Evolutionary conservation across 2,888 invertebrate species (phyloP).

Genomic region (Caenorhabditis sp.): DNA sequence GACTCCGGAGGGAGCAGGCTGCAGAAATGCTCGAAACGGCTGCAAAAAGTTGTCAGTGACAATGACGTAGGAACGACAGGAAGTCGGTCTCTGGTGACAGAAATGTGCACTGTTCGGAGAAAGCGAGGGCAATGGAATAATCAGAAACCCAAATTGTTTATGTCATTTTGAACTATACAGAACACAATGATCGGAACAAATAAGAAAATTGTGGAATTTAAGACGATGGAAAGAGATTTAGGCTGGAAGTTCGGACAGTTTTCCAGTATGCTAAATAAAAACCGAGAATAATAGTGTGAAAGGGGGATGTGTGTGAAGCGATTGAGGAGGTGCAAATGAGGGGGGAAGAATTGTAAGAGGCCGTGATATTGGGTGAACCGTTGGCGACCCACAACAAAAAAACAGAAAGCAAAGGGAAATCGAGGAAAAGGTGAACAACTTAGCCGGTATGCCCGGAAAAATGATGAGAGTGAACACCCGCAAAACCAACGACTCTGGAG

Average conservation of each 20-base stretch:
- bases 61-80: constrained; percentile 49
- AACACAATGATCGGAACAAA: constrained; percentile 22
- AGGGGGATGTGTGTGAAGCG: constrained; percentile 33
- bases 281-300: neutral
- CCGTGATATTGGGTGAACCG: constrained; percentile 2
- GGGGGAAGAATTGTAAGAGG: neutral
- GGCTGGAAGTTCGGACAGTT: neutral
- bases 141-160: constrained; percentile 25
- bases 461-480: constrained; percentile 43
- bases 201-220: constrained; percentile 16
- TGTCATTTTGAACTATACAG: constrained; percentile 47
- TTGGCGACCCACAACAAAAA: neutral
- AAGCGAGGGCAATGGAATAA: neutral
- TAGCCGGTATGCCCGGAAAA: constrained; percentile 15
- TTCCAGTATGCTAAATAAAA: too few species aligned
- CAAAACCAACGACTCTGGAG: constrained; percentile 29
- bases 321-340: constrained; percentile 11
- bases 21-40: constrained; percentile 45
- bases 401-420: neutral
- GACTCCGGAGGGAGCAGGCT: constrained; percentile 20
- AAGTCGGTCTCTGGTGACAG: constrained; percentile 27
- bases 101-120: too few species aligned
- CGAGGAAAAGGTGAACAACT: constrained; percentile 1
- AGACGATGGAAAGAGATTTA: neutral
- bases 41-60: constrained; percentile 52